Percentiles rank a stretch among this genome's conserved stretches.
Evolutionary conservation across 1,140 invertebrate genomes (phyloP).

Genomic region (Calycopis cecrops): DNA sequence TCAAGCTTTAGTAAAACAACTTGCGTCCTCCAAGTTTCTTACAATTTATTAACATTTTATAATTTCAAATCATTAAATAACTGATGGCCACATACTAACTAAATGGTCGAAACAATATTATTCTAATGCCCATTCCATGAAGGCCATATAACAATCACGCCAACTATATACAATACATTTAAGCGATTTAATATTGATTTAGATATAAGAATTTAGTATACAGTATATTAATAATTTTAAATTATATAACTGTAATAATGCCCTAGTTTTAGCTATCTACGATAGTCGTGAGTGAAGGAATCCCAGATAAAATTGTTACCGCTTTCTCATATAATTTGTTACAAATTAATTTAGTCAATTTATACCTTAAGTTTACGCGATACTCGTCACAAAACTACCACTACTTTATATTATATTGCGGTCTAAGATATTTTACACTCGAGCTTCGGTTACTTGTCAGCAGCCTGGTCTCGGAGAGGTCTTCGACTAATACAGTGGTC

Average conservation of each 20-base stretch:
- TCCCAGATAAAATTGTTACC: too few species aligned
- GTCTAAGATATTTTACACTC: too few species aligned
- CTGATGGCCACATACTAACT: constrained; percentile 24
- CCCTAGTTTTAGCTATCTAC: constrained; percentile 16
- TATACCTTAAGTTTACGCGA: too few species aligned
- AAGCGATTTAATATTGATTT: constrained; percentile 37
- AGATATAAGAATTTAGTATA: constrained; percentile 19
- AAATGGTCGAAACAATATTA: constrained; percentile 37
- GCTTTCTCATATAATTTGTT: too few species aligned
- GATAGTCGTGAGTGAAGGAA: constrained; percentile 8
- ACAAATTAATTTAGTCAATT: too few species aligned
- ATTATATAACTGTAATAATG: constrained; percentile 18
- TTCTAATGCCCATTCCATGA: constrained; percentile 37
- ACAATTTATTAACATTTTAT: background rate
- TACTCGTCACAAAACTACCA: too few species aligned
- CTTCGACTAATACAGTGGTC: too few species aligned
- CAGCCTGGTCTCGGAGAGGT: too few species aligned
- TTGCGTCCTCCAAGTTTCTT: background rate
- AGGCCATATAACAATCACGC: constrained; percentile 33
- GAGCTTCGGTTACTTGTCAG: too few species aligned
- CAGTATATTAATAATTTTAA: constrained; percentile 30
- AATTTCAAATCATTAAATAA: background rate
- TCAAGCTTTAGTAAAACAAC: background rate
- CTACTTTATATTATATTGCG: too few species aligned
- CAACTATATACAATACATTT: constrained; percentile 32